Percentiles rank a stretch among this genome's conserved stretches.
phyloP scores from a whole-genome alignment of 2,113 vertebrate species.

The Progne subis region DNA sequence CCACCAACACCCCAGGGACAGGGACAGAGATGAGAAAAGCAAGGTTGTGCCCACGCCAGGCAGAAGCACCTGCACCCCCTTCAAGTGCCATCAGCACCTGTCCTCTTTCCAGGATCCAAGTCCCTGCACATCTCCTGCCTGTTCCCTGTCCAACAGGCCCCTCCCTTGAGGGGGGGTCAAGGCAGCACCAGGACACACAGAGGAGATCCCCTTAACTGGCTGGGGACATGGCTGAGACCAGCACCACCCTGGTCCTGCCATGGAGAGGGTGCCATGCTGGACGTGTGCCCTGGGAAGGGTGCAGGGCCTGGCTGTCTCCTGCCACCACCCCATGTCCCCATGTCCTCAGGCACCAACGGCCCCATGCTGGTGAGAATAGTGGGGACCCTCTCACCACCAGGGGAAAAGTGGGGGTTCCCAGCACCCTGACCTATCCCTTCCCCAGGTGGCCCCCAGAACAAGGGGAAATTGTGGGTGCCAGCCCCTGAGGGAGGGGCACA shows the following conservation, averaged over 20 bases:
- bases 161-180: not conserved
- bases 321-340: fast-evolving
- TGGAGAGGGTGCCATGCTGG: not conserved
- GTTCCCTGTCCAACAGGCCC: not conserved
- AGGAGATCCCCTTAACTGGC: not conserved
- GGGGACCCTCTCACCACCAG: not conserved
- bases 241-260: not conserved
- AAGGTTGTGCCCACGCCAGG: not conserved
- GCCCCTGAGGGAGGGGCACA: not conserved
- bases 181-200: not conserved
- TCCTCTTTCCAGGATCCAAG: not conserved
- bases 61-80: not conserved
- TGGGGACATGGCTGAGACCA: not conserved
- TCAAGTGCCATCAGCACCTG: not conserved
- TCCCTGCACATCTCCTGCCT: not conserved
- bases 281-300: not conserved
- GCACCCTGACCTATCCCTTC: not conserved
- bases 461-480: not conserved
- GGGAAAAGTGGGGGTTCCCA: not conserved
- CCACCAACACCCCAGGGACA: not conserved
- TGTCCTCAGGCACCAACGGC: not conserved
- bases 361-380: fast-evolving
- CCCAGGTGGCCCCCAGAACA: not conserved
- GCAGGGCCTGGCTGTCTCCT: not conserved
- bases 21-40: not conserved